These are phyloP conservation scores for Lasiommata megera DNA, from an alignment of 2,888 invertebrate species.

Conservation along the genomic window DNA sequence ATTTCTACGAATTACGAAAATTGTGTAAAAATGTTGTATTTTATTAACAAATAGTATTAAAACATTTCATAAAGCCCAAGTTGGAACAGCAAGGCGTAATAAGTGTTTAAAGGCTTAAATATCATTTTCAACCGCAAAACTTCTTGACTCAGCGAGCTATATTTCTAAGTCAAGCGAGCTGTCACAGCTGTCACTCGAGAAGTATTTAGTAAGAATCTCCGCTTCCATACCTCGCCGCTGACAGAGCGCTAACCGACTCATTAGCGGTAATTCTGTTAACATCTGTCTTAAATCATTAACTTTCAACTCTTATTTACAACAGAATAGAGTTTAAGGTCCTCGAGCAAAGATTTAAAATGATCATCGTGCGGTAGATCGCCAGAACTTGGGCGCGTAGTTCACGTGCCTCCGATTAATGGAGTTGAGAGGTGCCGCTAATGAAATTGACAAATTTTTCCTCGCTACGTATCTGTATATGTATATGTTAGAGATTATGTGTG, in stretches of 20 bases:
- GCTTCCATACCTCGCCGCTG: conserved; percentile 34
- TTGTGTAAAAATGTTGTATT: too few relatives aligned
- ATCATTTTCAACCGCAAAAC: background rate
- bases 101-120: background rate
- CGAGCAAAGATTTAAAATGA: background rate
- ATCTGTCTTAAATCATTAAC: conserved; percentile 7
- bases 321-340: background rate
- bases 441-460: background rate
- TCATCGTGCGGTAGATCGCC: conserved; percentile 15
- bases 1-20: too few relatives aligned
- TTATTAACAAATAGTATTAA: too few relatives aligned
- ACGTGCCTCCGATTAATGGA: conserved; percentile 35
- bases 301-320: background rate
- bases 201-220: conserved; percentile 27
- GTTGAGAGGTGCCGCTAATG: conserved; percentile 29
- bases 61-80: too few relatives aligned
- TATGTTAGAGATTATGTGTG: too few relatives aligned
- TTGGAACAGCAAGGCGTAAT: too few relatives aligned
- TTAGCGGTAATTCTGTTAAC: conserved; percentile 31
- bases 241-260: conserved; percentile 38
- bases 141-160: too few relatives aligned
- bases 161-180: background rate
- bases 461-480: too few relatives aligned
- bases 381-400: conserved; percentile 28
- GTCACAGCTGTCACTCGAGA: background rate